These are phyloP conservation scores for Tor tambroides DNA, from an alignment of 2,113 vertebrate genomes.

Conservation along the genomic window DNA sequence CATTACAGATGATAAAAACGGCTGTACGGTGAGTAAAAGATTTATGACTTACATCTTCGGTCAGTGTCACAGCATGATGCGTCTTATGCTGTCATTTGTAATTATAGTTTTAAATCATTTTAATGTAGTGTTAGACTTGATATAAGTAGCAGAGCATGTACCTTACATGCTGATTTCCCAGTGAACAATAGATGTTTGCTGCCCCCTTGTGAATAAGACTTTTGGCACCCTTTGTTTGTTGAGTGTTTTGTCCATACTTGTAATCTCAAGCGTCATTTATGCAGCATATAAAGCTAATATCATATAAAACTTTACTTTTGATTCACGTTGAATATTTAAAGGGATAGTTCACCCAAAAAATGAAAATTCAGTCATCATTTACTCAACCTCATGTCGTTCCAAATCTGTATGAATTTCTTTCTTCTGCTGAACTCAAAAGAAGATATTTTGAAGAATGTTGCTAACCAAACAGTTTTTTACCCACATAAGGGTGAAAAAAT, in stretches of 20 bases:
- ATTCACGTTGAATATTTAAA: background rate
- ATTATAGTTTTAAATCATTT: background rate
- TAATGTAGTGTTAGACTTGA: background rate
- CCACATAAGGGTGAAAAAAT: background rate
- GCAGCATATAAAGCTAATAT: background rate
- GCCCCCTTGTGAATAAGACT: constrained; percentile 48
- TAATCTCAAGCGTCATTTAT: background rate
- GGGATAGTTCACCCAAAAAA: background rate
- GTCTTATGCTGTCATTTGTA: background rate
- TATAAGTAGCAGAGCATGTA: background rate
- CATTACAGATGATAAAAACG: background rate
- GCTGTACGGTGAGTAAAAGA: background rate
- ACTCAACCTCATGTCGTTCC: background rate
- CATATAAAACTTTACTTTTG: background rate
- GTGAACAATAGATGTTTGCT: constrained; percentile 25
- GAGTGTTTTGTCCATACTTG: background rate
- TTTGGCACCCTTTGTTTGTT: background rate
- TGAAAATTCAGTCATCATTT: background rate
- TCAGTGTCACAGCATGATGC: background rate
- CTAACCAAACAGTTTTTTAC: background rate
- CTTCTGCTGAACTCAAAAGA: background rate
- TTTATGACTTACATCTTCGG: background rate
- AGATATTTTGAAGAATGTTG: background rate
- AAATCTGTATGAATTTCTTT: background rate
- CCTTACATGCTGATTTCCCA: background rate